Percentiles rank a stretch among this genome's conserved stretches.
Conservation (phyloP, 2,888 invertebrate species). For the Neoscelio sp. region DNA sequence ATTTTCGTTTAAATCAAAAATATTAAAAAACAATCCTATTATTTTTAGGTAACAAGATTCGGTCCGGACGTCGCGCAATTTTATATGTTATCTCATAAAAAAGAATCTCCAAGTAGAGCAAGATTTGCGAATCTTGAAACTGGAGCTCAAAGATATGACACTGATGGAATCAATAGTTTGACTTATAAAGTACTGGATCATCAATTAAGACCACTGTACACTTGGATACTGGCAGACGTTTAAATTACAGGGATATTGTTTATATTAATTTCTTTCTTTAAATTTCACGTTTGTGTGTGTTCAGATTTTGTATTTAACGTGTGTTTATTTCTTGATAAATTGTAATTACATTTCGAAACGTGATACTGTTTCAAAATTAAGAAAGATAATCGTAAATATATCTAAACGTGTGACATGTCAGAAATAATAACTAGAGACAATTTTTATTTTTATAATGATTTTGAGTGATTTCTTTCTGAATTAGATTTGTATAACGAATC, state of each 20-base stretch:
- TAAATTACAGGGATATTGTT: too few species aligned
- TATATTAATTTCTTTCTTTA: constrained; percentile 1
- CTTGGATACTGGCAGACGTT: constrained; percentile 81
- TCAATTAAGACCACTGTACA: constrained; percentile 79
- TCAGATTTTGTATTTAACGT: background rate
- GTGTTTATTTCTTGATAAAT: background rate
- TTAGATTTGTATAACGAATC: too few species aligned
- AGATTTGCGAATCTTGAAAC: constrained; percentile 79
- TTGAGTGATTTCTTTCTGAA: too few species aligned
- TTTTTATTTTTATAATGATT: too few species aligned
- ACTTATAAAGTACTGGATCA: constrained; percentile 80
- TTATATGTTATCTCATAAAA: constrained; percentile 87
- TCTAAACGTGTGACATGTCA: too few species aligned
- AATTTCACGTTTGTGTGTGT: background rate
- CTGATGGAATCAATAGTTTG: constrained; percentile 80
- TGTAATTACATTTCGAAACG: too few species aligned
- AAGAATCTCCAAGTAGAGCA: constrained; percentile 84
- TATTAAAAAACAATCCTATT: too few species aligned
- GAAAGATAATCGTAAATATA: too few species aligned
- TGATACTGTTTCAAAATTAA: too few species aligned
- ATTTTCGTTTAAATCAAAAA: background rate
- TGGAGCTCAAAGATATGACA: constrained; percentile 78
- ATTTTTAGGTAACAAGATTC: constrained; percentile 86
- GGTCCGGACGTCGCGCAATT: constrained; percentile 88
- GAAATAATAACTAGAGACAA: too few species aligned